A percentile compares a stretch with the other conserved stretches of the same genome.
These are phyloP conservation scores for Heliothis virescens DNA, from an alignment of 1,140 invertebrate species.

Conservation along the genomic window DNA sequence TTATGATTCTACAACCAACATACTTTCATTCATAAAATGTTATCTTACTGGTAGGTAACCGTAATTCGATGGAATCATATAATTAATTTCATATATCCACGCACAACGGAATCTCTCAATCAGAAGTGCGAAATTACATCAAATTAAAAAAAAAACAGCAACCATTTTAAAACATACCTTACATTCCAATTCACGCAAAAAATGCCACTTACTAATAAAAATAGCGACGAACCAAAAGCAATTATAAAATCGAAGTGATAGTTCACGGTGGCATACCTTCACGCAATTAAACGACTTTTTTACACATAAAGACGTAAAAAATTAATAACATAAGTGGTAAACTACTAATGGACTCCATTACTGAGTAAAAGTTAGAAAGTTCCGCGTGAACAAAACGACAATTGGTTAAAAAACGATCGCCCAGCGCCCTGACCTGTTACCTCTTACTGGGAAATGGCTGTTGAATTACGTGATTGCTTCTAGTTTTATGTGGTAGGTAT, in stretches of 20 bases:
- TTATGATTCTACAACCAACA: neutral
- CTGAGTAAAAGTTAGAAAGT: constrained; percentile 79
- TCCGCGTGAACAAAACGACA: constrained; percentile 66
- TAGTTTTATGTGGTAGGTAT: neutral
- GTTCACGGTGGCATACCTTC: constrained; percentile 33
- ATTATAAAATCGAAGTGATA: constrained; percentile 26
- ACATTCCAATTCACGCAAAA: neutral
- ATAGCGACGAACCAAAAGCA: constrained; percentile 6
- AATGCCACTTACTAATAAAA: neutral
- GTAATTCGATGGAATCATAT: too few relatives aligned
- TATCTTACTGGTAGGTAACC: too few relatives aligned
- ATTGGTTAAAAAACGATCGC: constrained; percentile 65
- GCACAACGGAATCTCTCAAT: too few relatives aligned
- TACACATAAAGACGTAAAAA: constrained; percentile 40
- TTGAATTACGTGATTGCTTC: neutral
- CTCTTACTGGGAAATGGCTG: constrained; percentile 52
- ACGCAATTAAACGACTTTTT: constrained; percentile 46
- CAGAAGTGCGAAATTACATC: too few relatives aligned
- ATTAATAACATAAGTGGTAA: constrained; percentile 56
- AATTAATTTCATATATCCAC: too few relatives aligned
- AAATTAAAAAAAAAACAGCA: too few relatives aligned
- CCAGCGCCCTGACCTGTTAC: constrained; percentile 68
- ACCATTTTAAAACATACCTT: neutral
- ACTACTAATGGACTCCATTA: constrained; percentile 62
- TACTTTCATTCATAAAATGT: too few relatives aligned